Evolutionary conservation across 2,113 vertebrate genomes (phyloP).

Genomic region (Perca fluviatilis): DNA sequence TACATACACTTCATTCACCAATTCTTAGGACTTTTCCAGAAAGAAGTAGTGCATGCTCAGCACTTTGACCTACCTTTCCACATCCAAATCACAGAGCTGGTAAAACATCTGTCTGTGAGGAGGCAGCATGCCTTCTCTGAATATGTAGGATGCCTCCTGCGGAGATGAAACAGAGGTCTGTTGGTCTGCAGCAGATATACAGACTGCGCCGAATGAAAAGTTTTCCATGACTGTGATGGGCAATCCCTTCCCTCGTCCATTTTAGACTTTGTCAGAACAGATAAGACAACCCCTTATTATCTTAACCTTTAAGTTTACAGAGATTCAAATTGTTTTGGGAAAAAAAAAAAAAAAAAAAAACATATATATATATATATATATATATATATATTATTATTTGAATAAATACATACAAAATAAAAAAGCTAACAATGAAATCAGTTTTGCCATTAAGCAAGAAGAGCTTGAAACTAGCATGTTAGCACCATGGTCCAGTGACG

Average conservation of each 20-base stretch:
- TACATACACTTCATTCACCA: not conserved
- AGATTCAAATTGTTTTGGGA: not conserved
- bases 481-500: not conserved
- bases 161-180: not conserved
- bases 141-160: conserved; percentile 93
- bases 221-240: not conserved
- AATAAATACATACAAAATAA: not conserved
- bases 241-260: not conserved
- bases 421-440: not conserved
- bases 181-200: no score
- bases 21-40: not conserved
- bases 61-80: conserved; percentile 86
- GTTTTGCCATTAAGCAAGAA: not conserved
- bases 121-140: conserved; percentile 91
- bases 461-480: not conserved
- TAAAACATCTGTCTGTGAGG: conserved; percentile 99
- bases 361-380: no score
- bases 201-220: not conserved
- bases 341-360: no score
- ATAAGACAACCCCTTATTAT: not conserved
- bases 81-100: conserved; percentile 95
- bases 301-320: not conserved
- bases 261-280: not conserved
- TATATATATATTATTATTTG: not conserved
- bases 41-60: not conserved